A percentile compares a stretch with the other conserved stretches of the same genome.
Conservation (phyloP, 2,797 vertebrate genomes). For the Cercopithecus petaurista region DNA sequence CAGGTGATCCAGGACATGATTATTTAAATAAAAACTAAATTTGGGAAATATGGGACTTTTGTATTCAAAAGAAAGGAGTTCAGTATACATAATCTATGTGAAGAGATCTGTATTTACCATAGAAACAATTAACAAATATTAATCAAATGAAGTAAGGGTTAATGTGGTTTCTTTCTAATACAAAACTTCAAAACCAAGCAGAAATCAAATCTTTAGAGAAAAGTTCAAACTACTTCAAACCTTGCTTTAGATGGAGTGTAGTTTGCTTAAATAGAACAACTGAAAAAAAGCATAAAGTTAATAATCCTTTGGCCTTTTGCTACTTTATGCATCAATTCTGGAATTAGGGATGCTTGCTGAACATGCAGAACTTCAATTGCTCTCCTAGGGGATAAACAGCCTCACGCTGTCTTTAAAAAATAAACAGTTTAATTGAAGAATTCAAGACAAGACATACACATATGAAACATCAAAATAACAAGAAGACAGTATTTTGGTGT, state of each 20-base stretch:
- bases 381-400: neutral
- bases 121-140: neutral
- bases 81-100: neutral
- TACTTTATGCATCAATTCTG: neutral
- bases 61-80: neutral
- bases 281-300: neutral
- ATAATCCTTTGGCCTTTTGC: neutral
- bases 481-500: neutral
- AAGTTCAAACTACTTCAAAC: neutral
- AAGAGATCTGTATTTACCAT: neutral
- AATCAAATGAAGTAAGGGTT: neutral
- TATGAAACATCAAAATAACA: neutral
- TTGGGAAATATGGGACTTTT: neutral
- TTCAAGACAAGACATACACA: neutral
- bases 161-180: neutral
- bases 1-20: neutral
- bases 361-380: neutral
- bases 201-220: neutral
- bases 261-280: neutral
- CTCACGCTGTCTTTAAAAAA: neutral
- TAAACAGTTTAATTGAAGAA: neutral
- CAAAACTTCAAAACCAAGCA: neutral
- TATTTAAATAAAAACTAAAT: neutral
- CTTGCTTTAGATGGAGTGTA: neutral
- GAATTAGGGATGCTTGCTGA: neutral